Evolutionary conservation across 2,888 invertebrate species (phyloP).

Genomic region (Heliconius sara): DNA sequence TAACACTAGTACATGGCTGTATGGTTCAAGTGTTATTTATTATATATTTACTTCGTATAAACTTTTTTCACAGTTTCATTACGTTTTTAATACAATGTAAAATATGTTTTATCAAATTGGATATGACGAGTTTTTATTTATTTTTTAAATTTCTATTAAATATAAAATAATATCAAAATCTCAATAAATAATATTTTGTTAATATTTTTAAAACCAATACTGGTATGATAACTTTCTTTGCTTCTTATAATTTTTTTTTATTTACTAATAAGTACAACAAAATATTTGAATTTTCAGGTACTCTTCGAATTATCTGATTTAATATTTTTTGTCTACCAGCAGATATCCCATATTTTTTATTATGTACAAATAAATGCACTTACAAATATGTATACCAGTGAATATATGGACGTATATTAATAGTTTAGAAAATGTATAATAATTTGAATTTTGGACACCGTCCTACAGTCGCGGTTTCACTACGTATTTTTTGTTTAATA

Average conservation of each 20-base stretch:
- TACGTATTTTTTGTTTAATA: background rate
- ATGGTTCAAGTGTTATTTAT: slow-evolving; percentile 17
- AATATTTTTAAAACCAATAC: background rate
- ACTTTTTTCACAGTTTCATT: background rate
- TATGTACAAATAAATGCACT: background rate
- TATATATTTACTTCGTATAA: background rate
- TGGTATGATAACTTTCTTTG: too few species aligned
- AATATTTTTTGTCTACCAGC: too few species aligned
- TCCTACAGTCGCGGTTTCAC: background rate
- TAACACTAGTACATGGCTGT: slow-evolving; percentile 36
- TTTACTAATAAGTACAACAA: too few species aligned
- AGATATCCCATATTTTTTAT: background rate
- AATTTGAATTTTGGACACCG: too few species aligned
- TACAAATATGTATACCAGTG: background rate
- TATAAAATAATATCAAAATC: background rate
- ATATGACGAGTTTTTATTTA: background rate
- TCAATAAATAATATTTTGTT: background rate
- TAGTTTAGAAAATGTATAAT: background rate
- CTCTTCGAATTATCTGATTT: too few species aligned
- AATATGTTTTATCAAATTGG: background rate
- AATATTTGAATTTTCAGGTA: too few species aligned
- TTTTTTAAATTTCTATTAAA: background rate
- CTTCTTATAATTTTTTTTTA: too few species aligned
- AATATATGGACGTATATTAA: background rate
- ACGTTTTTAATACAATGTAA: background rate